Percentiles rank a stretch among this genome's conserved stretches.
These are phyloP conservation scores for Lomographa bimaculata DNA, from an alignment of 2,888 invertebrate species.

Conservation along the genomic window DNA sequence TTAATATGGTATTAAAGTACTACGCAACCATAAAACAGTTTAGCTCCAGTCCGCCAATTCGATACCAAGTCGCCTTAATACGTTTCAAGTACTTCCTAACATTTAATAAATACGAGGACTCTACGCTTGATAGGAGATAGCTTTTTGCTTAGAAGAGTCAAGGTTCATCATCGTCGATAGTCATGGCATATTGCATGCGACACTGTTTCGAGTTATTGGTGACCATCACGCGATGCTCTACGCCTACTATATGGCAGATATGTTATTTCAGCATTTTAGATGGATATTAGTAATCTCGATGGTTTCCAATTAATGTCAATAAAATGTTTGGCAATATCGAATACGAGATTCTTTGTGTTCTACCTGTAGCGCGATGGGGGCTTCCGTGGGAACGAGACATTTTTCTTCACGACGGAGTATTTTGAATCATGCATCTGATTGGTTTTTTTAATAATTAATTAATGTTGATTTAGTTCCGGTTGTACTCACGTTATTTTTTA, in stretches of 20 bases:
- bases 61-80: no score
- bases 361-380: no score
- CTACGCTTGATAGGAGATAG: conserved; percentile 38
- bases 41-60: no score
- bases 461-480: no score
- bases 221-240: conserved; percentile 28
- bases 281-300: conserved; percentile 18
- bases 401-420: no score
- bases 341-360: conserved; percentile 8
- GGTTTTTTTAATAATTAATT: no score
- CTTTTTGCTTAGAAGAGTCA: conserved; percentile 41
- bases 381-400: neutral
- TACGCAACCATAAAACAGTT: no score
- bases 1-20: no score
- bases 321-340: conserved; percentile 17
- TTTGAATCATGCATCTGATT: no score
- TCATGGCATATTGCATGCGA: conserved; percentile 37
- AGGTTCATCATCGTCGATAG: conserved; percentile 35
- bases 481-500: no score
- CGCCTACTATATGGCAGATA: conserved; percentile 12
- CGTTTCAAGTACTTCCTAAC: no score
- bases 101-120: conserved; percentile 28
- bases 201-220: conserved; percentile 26
- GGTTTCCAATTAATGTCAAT: conserved; percentile 17
- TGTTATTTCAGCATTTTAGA: conserved; percentile 12